phyloP scores from a whole-genome alignment of 2,797 vertebrate genomes.

The Spinibarbus caldwelli region DNA sequence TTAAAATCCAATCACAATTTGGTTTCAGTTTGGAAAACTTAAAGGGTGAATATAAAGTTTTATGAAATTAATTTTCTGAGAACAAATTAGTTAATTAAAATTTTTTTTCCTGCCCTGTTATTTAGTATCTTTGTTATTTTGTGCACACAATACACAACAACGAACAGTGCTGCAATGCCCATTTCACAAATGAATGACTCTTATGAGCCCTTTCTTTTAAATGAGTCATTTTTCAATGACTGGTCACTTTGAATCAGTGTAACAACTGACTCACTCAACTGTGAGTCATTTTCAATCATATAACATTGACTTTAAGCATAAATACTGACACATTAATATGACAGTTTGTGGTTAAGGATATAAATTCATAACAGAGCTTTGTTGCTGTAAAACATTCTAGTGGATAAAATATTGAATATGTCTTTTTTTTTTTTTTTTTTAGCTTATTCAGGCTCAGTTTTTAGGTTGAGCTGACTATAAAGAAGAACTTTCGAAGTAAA shows the following conservation, averaged over 20 bases:
- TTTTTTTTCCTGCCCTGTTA: neutral
- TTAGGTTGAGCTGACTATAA: neutral
- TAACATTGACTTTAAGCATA: neutral
- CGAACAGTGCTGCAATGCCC: no score
- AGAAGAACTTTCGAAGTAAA: neutral
- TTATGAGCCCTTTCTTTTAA: neutral
- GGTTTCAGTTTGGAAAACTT: neutral
- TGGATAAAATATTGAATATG: neutral
- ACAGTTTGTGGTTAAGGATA: neutral
- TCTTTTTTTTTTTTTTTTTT: neutral
- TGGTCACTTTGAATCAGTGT: conserved; percentile 1
- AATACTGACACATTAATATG: neutral
- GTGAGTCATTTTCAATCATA: neutral
- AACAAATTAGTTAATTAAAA: neutral
- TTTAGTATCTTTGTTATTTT: neutral
- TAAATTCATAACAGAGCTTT: neutral
- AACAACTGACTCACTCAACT: neutral
- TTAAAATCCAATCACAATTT: neutral
- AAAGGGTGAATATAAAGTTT: neutral
- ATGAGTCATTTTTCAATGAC: neutral
- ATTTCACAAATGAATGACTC: neutral
- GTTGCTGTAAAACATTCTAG: neutral
- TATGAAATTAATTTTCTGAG: neutral
- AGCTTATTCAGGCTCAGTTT: neutral
- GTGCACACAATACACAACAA: neutral